Percentiles rank a stretch among this genome's conserved stretches.
These are phyloP conservation scores for Hydrotaea cyrtoneurina DNA, from an alignment of 2,888 invertebrate genomes.

Conservation along the genomic window DNA sequence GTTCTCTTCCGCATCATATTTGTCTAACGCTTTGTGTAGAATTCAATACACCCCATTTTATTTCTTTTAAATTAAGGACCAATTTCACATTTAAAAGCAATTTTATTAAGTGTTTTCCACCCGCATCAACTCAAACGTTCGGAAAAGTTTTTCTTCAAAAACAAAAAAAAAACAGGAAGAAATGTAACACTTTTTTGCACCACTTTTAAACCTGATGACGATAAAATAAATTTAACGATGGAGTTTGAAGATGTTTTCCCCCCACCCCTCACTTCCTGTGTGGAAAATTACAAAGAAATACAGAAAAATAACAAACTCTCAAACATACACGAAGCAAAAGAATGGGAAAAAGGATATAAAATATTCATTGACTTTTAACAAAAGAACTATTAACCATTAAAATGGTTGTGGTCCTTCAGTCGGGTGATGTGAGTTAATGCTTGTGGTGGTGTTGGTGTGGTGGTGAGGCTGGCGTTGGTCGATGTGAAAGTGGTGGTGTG, in stretches of 20 bases:
- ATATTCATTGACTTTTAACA: slow-evolving; percentile 69
- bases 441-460: background rate
- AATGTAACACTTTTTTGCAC: slow-evolving; percentile 35
- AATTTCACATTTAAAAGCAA: slow-evolving; percentile 33
- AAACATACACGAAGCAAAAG: slow-evolving; percentile 5
- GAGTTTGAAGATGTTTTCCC: slow-evolving; percentile 46
- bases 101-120: slow-evolving; percentile 34
- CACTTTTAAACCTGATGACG: slow-evolving; percentile 36
- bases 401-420: slow-evolving; percentile 32
- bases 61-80: slow-evolving; percentile 30
- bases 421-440: background rate
- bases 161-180: background rate
- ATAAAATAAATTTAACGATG: slow-evolving; percentile 49
- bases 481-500: background rate
- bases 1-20: no score
- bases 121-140: slow-evolving; percentile 1
- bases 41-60: slow-evolving; percentile 25
- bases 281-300: slow-evolving; percentile 35
- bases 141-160: slow-evolving; percentile 1
- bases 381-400: slow-evolving; percentile 68
- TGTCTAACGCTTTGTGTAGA: background rate
- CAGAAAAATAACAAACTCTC: background rate
- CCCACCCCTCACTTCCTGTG: background rate
- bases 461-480: background rate
- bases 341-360: slow-evolving; percentile 52